These are phyloP conservation scores for Syrrhaptes paradoxus DNA, from an alignment of 2,113 vertebrate genomes.

Conservation along the genomic window DNA sequence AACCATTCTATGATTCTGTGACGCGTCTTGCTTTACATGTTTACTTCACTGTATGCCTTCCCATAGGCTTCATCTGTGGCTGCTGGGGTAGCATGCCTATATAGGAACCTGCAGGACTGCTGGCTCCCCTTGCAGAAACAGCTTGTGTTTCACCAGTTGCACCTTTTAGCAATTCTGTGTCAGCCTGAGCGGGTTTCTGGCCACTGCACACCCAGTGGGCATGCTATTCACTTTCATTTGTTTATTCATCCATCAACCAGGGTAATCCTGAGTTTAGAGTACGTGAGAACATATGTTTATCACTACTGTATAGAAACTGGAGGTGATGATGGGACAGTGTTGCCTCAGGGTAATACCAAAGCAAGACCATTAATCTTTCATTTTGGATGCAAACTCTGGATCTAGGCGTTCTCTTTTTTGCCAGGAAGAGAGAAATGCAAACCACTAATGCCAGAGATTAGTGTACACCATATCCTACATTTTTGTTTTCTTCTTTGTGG, in stretches of 20 bases:
- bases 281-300: not conserved
- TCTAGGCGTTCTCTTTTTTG: not conserved
- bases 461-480: rapidly evolving
- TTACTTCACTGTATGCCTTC: not conserved
- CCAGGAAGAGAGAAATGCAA: not conserved
- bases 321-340: not conserved
- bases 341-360: not conserved
- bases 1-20: too few relatives aligned
- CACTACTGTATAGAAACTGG: not conserved
- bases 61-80: rapidly evolving
- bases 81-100: not conserved
- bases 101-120: not conserved
- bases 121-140: not conserved
- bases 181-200: not conserved
- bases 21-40: rapidly evolving
- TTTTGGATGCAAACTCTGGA: not conserved
- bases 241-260: not conserved
- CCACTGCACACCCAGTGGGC: not conserved
- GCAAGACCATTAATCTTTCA: not conserved
- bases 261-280: not conserved
- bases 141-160: not conserved
- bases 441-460: not conserved
- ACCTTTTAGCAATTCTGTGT: not conserved
- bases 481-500: not conserved
- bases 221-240: not conserved